Conservation (phyloP, 2,113 vertebrate genomes). For the Gavialis gangeticus region DNA sequence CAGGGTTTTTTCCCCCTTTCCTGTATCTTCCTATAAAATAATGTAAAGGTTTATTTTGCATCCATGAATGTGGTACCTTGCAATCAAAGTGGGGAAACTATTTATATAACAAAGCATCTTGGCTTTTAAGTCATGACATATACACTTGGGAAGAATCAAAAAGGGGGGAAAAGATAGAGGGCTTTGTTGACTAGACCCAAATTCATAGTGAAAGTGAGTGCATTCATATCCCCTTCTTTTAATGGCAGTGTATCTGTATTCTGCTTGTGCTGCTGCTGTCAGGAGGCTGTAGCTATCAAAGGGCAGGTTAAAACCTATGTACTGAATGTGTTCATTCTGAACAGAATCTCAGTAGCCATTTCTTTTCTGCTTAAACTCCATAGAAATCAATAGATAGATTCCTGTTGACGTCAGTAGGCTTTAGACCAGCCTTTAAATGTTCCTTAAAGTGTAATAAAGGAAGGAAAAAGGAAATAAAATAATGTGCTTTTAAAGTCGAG, state of each 20-base stretch:
- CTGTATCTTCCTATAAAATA: neutral
- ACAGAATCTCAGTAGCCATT: slow-evolving; percentile 7
- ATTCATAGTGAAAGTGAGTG: neutral
- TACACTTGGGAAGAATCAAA: neutral
- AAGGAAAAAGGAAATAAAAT: neutral
- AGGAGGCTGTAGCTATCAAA: neutral
- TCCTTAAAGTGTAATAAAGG: neutral
- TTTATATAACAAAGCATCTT: neutral
- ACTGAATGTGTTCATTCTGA: slow-evolving; percentile 3
- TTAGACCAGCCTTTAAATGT: neutral
- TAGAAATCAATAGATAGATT: neutral
- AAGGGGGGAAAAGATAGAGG: neutral
- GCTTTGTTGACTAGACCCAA: neutral
- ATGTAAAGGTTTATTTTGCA: neutral
- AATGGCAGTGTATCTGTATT: neutral
- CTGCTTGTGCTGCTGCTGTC: slow-evolving; percentile 21
- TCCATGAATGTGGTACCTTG: neutral
- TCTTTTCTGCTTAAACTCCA: neutral
- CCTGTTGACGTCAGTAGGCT: neutral
- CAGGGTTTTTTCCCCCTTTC: neutral
- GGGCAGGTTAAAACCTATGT: neutral
- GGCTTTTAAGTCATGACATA: neutral
- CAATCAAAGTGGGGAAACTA: neutral
- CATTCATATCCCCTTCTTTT: neutral
- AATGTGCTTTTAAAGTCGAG: neutral